Conservation (phyloP, 2,888 invertebrate species). For the Hoplodrina blanda region DNA sequence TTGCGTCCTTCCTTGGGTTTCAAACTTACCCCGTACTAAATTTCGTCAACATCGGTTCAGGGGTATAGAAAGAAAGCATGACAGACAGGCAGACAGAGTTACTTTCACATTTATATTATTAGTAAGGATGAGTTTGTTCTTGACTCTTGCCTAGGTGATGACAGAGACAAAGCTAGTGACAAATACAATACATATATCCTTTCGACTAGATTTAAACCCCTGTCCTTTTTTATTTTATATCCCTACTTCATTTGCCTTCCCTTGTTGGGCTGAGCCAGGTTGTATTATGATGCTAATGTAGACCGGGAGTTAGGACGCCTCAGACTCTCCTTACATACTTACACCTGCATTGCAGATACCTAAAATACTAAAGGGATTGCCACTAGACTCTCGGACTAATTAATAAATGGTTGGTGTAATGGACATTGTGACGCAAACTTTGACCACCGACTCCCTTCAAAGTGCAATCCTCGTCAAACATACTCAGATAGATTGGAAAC, state of each 20-base stretch:
- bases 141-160: too few relatives aligned
- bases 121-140: too few relatives aligned
- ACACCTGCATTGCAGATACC: background rate
- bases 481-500: too few relatives aligned
- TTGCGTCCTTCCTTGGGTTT: too few relatives aligned
- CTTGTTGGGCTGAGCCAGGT: background rate
- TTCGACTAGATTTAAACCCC: background rate
- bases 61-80: too few relatives aligned
- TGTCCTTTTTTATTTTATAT: background rate
- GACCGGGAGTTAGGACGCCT: background rate
- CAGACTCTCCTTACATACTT: background rate
- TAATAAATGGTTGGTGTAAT: background rate
- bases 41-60: too few relatives aligned
- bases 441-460: too few relatives aligned
- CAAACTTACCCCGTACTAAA: too few relatives aligned
- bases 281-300: background rate
- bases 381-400: background rate
- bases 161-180: background rate
- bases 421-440: too few relatives aligned
- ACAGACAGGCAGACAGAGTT: too few relatives aligned
- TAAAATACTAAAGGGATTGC: background rate
- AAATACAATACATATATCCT: background rate
- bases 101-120: too few relatives aligned
- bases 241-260: background rate
- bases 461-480: too few relatives aligned